A percentile compares a stretch with the other conserved stretches of the same genome.
These are phyloP conservation scores for Phaenicophaeus curvirostris DNA, from an alignment of 2,797 vertebrate genomes.

Conservation along the genomic window DNA sequence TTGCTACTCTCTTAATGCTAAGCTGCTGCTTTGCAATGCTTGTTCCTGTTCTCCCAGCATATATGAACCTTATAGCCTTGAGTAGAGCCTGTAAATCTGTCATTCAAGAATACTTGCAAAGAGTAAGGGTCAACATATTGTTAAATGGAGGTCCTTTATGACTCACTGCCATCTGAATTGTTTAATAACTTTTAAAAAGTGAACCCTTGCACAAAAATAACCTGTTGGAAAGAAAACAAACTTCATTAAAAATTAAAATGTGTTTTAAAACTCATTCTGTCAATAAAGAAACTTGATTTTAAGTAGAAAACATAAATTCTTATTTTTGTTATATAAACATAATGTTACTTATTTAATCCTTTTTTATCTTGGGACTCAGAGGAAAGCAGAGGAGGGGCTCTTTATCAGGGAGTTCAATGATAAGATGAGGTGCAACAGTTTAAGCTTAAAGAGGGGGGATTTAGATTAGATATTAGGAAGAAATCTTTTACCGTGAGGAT, in stretches of 20 bases:
- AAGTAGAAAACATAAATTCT: neutral
- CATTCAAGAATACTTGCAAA: neutral
- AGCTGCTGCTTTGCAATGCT: neutral
- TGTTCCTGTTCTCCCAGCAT: neutral
- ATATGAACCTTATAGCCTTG: neutral
- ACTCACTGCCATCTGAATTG: accelerated
- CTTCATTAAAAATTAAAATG: neutral
- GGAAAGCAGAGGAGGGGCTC: too few species aligned
- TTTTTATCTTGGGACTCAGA: too few species aligned
- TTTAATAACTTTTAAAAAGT: neutral
- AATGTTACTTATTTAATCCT: too few species aligned
- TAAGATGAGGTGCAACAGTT: too few species aligned
- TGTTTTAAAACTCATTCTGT: neutral
- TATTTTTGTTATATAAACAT: neutral
- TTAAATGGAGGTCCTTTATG: neutral
- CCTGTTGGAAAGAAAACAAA: neutral
- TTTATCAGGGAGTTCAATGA: too few species aligned
- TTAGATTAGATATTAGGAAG: too few species aligned
- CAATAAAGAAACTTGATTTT: neutral
- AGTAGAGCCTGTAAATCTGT: neutral
- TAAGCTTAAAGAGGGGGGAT: too few species aligned
- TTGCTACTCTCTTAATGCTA: neutral
- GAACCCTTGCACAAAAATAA: neutral
- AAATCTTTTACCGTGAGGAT: too few species aligned
- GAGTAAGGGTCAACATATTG: neutral